Percentiles rank a stretch among this genome's conserved stretches.
Evolutionary conservation across 2,113 vertebrate species (phyloP).

Genomic region (Nesogale talazaci): DNA sequence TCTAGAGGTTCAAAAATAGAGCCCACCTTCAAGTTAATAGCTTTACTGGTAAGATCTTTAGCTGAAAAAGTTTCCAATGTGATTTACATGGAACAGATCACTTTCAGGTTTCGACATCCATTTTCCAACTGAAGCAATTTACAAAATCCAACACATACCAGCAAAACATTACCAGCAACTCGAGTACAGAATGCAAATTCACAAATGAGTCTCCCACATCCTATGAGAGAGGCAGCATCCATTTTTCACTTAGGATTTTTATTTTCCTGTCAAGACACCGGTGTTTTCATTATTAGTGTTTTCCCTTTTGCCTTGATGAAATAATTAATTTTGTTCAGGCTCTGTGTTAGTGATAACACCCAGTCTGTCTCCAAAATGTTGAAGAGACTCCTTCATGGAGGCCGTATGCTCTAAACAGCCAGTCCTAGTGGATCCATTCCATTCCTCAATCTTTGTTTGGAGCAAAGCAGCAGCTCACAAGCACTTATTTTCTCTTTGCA

Average conservation of each 20-base stretch:
- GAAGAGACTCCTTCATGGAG: not conserved
- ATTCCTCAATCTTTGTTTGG: slow-evolving; percentile 10
- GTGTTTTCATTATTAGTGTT: slow-evolving; percentile 28
- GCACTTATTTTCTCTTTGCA: slow-evolving; percentile 24
- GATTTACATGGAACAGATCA: slow-evolving; percentile 61
- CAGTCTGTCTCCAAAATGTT: not conserved
- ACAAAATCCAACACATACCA: slow-evolving; percentile 17
- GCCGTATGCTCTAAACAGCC: not conserved
- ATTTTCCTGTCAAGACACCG: not conserved
- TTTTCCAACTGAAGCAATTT: slow-evolving; percentile 51
- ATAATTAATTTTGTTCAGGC: slow-evolving; percentile 45
- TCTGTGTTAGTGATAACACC: not conserved
- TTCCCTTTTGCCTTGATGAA: slow-evolving; percentile 41
- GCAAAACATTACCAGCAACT: slow-evolving; percentile 21
- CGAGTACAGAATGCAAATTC: slow-evolving; percentile 33
- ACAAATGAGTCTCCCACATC: slow-evolving; percentile 32
- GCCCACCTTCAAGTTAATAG: not conserved
- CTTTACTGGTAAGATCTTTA: slow-evolving; percentile 43
- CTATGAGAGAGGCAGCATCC: not conserved
- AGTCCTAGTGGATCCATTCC: not conserved
- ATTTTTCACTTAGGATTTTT: slow-evolving; percentile 25
- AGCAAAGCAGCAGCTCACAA: not conserved
- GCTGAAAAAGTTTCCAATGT: slow-evolving; percentile 57
- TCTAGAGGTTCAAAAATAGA: slow-evolving; percentile 30
- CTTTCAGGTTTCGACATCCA: slow-evolving; percentile 45